Conservation (phyloP, 1,140 invertebrate genomes). For the Ostrea denselamellosa region DNA sequence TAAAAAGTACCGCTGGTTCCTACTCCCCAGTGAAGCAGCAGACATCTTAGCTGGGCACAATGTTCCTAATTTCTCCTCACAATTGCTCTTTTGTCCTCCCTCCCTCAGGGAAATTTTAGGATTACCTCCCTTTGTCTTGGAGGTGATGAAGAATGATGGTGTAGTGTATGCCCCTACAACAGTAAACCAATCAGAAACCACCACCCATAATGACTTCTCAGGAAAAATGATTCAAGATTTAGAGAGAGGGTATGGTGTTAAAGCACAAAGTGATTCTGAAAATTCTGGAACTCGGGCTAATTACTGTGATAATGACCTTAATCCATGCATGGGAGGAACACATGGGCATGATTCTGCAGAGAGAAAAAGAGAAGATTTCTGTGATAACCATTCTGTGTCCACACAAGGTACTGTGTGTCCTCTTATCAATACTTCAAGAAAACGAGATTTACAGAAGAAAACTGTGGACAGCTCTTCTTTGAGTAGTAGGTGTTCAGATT, state of each 20-base stretch:
- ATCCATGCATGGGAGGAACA: background rate
- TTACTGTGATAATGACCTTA: background rate
- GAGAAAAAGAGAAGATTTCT: background rate
- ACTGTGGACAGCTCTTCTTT: background rate
- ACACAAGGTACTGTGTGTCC: background rate
- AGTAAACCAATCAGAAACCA: conserved; percentile 5
- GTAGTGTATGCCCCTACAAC: background rate
- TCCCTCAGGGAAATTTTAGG: conserved; percentile 50
- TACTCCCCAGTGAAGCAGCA: conserved; percentile 83
- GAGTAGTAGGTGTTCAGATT: background rate
- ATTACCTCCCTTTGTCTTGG: conserved; percentile 44
- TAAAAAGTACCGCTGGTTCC: conserved; percentile 90
- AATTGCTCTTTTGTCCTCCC: conserved; percentile 66
- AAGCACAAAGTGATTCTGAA: background rate
- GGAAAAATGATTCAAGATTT: conserved; percentile 44
- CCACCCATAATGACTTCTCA: conserved; percentile 11
- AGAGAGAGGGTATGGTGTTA: conserved; percentile 39
- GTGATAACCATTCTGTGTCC: background rate
- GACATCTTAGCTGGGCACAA: conserved; percentile 66
- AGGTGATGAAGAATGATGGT: conserved; percentile 45
- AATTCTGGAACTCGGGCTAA: background rate
- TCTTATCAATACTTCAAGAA: background rate
- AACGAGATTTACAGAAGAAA: conserved; percentile 14
- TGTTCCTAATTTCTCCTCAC: background rate
- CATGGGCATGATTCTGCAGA: background rate